Evolutionary conservation across 2,797 vertebrate genomes (phyloP).

Genomic region (Oophaga sylvatica): DNA sequence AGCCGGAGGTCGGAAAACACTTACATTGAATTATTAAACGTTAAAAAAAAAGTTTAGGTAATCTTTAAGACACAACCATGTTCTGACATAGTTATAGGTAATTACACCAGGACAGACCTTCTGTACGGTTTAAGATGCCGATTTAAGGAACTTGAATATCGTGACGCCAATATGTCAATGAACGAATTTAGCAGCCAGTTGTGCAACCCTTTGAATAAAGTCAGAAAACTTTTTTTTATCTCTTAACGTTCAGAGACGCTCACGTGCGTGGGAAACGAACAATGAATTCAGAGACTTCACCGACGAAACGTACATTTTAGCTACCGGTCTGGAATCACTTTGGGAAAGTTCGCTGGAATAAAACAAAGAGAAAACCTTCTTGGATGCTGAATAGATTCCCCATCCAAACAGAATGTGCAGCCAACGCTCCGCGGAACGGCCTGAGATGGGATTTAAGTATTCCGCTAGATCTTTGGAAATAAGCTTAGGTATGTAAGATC

Average conservation of each 20-base stretch:
- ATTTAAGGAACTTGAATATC: too few species aligned
- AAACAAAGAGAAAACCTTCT: neutral
- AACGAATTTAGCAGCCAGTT: too few species aligned
- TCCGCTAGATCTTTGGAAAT: constrained; percentile 33
- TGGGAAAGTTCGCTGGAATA: constrained; percentile 6
- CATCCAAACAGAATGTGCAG: constrained; percentile 39
- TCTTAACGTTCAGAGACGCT: neutral
- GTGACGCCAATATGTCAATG: too few species aligned
- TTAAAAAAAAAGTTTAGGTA: too few species aligned
- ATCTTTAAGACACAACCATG: too few species aligned
- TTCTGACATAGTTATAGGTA: too few species aligned
- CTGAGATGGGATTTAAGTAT: constrained; percentile 21
- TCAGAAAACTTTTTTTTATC: neutral
- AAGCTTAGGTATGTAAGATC: constrained; percentile 22
- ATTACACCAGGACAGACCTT: too few species aligned
- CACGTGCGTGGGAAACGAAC: neutral
- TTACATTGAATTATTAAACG: too few species aligned
- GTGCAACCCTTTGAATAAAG: neutral
- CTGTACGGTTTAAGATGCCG: too few species aligned
- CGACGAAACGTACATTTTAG: neutral
- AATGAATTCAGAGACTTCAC: neutral
- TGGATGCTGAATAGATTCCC: neutral
- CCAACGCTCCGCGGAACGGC: constrained; percentile 21
- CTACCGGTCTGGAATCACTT: constrained; percentile 13
- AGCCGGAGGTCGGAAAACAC: too few species aligned